Percentiles rank a stretch among this genome's conserved stretches.
These are phyloP conservation scores for Clarias gariepinus DNA, from an alignment of 2,113 vertebrate genomes.

Conservation along the genomic window DNA sequence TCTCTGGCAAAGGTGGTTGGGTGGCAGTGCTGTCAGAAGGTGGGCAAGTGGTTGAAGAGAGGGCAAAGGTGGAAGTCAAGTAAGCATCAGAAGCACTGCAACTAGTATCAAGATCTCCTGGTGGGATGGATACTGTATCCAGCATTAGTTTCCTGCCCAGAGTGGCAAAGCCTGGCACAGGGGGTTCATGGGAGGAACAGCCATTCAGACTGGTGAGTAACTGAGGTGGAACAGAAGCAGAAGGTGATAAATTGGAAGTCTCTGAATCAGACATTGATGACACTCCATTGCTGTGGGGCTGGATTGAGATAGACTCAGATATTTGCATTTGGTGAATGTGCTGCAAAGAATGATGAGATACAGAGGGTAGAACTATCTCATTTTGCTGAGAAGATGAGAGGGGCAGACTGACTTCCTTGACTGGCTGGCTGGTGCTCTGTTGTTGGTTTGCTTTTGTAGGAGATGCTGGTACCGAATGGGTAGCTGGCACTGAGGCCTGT, in stretches of 20 bases:
- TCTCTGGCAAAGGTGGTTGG: constrained; percentile 85
- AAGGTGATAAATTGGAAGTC: constrained; percentile 48
- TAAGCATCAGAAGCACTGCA: constrained; percentile 59
- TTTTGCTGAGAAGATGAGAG: constrained; percentile 38
- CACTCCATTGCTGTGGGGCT: constrained; percentile 51
- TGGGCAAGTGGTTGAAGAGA: constrained; percentile 63
- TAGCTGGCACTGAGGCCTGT: constrained; percentile 45
- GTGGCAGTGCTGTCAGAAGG: constrained; percentile 60
- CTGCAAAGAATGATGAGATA: constrained; percentile 11
- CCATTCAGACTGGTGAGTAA: constrained; percentile 66
- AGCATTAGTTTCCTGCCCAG: constrained; percentile 73
- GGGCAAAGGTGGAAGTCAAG: constrained; percentile 71
- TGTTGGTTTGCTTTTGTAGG: constrained; percentile 27
- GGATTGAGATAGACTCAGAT: constrained; percentile 22
- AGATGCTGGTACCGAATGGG: constrained; percentile 16
- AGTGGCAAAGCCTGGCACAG: constrained; percentile 75
- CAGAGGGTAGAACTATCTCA: constrained; percentile 29
- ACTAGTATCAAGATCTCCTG: constrained; percentile 56
- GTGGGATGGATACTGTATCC: constrained; percentile 53
- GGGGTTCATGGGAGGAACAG: constrained; percentile 69
- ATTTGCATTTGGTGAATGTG: constrained; percentile 15
- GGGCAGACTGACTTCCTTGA: constrained; percentile 50
- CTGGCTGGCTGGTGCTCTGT: constrained; percentile 21
- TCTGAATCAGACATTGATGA: constrained; percentile 48
- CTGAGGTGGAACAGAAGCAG: constrained; percentile 60